Evolutionary conservation across 2,113 vertebrate species (phyloP).

Genomic region (Pimephales promelas): DNA sequence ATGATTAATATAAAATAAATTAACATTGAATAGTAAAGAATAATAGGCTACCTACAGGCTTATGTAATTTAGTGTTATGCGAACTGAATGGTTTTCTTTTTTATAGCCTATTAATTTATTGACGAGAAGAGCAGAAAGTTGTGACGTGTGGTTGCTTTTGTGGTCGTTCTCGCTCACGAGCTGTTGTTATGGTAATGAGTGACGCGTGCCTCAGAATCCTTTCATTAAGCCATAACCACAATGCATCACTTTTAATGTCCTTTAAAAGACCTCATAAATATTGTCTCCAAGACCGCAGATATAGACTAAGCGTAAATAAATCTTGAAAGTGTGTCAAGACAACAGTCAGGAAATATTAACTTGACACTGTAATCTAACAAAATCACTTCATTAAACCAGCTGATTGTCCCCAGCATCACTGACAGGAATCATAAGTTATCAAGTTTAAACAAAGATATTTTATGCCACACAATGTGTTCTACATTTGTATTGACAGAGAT

Average conservation of each 20-base stretch:
- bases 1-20: not conserved
- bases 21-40: not conserved
- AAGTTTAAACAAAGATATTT: not conserved
- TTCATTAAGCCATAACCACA: slow-evolving; percentile 19
- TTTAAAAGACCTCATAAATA: not conserved
- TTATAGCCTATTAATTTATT: not conserved
- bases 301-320: not conserved
- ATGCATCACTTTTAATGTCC: not conserved
- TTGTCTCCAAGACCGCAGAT: not conserved
- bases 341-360: not conserved
- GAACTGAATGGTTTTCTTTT: not conserved
- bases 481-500: not conserved
- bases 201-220: slow-evolving; percentile 29
- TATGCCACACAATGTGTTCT: not conserved
- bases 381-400: not conserved
- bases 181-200: slow-evolving; percentile 38
- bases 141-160: not conserved
- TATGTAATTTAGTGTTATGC: not conserved
- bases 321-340: not conserved
- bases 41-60: no score
- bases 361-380: not conserved
- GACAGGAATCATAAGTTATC: no score
- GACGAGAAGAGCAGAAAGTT: not conserved
- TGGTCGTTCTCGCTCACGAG: not conserved
- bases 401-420: no score